phyloP scores from a whole-genome alignment of 2,113 vertebrate species.

The Orcinus orca region DNA sequence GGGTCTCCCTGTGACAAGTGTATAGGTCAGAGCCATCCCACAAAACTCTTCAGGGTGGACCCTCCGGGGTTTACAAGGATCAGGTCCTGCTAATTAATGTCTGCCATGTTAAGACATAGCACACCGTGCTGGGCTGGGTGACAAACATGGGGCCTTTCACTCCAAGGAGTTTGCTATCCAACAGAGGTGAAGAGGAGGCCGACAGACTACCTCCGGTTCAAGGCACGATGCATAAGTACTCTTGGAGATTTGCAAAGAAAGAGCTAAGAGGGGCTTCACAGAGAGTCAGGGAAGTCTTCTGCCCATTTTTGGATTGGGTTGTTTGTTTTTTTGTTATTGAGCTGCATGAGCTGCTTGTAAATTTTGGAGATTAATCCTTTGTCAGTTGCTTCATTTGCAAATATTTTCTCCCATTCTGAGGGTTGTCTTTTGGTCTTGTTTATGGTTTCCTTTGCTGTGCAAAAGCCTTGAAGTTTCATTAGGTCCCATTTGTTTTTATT shows the following conservation, averaged over 20 bases:
- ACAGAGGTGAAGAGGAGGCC: neutral
- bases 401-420: too few relatives aligned
- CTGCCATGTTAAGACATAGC: rapidly evolving
- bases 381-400: too few relatives aligned
- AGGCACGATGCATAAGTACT: neutral
- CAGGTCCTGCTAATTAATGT: neutral
- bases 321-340: too few relatives aligned
- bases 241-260: neutral
- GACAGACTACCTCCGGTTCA: neutral
- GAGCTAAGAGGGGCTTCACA: neutral
- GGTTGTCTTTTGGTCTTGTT: too few relatives aligned
- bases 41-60: neutral
- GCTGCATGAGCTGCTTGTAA: too few relatives aligned
- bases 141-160: rapidly evolving
- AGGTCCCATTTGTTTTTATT: too few relatives aligned
- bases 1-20: neutral
- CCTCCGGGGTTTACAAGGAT: neutral
- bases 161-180: neutral
- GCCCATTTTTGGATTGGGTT: too few relatives aligned
- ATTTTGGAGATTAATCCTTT: too few relatives aligned
- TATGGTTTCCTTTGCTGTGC: too few relatives aligned
- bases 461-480: too few relatives aligned
- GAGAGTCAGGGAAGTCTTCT: neutral
- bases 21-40: neutral
- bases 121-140: rapidly evolving